Evolutionary conservation across 2,888 invertebrate species (phyloP), one percentile per base, ranked within the genome.

Genomic region (Rhingia rostrata): DNA sequence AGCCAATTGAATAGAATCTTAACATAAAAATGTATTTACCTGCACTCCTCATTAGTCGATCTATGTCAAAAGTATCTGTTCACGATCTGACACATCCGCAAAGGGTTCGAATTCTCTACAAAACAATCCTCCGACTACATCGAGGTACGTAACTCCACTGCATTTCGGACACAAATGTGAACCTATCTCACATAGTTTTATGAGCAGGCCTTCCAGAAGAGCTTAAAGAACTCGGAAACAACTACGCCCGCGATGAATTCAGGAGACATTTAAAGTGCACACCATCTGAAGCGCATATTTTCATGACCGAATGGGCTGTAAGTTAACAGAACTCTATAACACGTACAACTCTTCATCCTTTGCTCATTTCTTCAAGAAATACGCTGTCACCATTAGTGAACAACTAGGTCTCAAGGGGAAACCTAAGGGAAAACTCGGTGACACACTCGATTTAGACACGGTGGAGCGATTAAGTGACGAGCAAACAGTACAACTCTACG

Each of bases 301-400:
- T 98, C 90, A 93, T 98, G 91, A 94, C 93, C 33, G 98, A 97
- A 92, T 98, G 98, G 98, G 95, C 96, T 60, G 98, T 97, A 87
- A 87, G 88, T 77, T 45, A 35, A 33, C 10, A 14, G 78, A 35
- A 3, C 9, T 37, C 37, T 1, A 37, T 35, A 4, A 6, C 9
- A n/a, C 35, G 2, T 10, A 14, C 22, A 41, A 67, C 39, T n/a
- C 6, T 12, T 12, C 9, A 14, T 45, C 4, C 6, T 75, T 12
- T 22, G 1, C 22, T 47, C 6, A 73, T 80, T 83, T 72, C 83
- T 92, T 92, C 10, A 90, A 97, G 97, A 93, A 95, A 87, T 97
- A 97, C 90, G 96, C 96, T 7, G 91, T 96, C 30, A 93, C 93
- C 6, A 90, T 97, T 74, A 94, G 95, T 0, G 93, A 95, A 88